These are phyloP conservation scores for Thalassophryne amazonica DNA, from an alignment of 2,797 vertebrate genomes.

Conservation along the genomic window DNA sequence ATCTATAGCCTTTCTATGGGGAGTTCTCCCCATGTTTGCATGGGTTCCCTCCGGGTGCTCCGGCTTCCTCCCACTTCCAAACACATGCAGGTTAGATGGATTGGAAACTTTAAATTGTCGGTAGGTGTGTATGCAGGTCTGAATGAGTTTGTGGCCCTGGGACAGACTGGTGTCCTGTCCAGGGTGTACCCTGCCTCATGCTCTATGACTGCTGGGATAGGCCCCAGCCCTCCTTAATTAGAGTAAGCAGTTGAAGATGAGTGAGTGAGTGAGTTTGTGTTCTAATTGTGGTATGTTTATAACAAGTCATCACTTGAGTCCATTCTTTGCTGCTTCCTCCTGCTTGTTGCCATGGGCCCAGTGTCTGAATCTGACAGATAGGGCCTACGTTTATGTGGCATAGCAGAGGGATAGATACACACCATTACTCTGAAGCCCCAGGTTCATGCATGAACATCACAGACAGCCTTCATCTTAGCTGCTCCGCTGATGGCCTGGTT, in stretches of 20 bases:
- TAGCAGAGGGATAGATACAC: constrained; percentile 69
- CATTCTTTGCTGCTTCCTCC: constrained; percentile 51
- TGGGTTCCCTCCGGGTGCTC: no score
- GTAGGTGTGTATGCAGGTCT: no score
- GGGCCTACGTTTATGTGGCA: constrained; percentile 71
- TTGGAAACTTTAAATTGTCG: no score
- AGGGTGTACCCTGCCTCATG: no score
- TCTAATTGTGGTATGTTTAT: constrained; percentile 37
- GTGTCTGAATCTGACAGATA: constrained; percentile 62
- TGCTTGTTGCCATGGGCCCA: constrained; percentile 45
- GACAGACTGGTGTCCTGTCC: no score
- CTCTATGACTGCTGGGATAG: no score
- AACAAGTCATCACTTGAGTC: constrained; percentile 41
- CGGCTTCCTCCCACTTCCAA: no score
- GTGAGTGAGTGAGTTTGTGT: constrained; percentile 16
- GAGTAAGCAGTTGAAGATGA: background rate
- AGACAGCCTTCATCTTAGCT: constrained; percentile 46
- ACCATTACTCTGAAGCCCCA: constrained; percentile 69
- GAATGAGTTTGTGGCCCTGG: no score
- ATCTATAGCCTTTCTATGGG: no score
- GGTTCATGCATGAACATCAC: constrained; percentile 66
- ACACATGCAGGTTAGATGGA: no score
- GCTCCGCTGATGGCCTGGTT: constrained; percentile 56
- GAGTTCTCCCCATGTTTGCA: no score
- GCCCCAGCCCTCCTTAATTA: no score